These are phyloP conservation scores for Alviniconcha strummeri DNA, from an alignment of 2,888 invertebrate genomes.

Conservation along the genomic window DNA sequence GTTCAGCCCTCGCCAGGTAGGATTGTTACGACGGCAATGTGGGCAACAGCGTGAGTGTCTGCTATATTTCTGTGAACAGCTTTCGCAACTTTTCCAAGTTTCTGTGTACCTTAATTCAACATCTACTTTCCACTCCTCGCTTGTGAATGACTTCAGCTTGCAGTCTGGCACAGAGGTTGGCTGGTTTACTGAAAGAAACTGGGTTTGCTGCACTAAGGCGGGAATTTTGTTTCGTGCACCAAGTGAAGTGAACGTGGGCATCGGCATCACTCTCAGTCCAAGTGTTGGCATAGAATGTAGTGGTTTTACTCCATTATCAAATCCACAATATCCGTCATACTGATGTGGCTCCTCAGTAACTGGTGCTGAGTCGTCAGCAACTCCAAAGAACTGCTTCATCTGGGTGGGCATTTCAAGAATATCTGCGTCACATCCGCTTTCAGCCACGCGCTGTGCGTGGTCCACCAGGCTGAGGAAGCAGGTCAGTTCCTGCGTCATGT, in stretches of 20 bases:
- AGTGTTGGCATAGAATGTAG: too few relatives aligned
- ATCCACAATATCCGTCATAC: background rate
- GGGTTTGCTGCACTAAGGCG: too few relatives aligned
- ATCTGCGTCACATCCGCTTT: background rate
- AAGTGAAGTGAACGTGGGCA: too few relatives aligned
- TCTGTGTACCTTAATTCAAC: background rate
- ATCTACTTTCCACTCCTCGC: too few relatives aligned
- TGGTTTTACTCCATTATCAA: background rate
- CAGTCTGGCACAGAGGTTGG: too few relatives aligned
- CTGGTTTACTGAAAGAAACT: too few relatives aligned
- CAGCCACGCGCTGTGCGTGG: background rate
- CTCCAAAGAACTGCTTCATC: background rate
- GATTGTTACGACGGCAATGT: background rate
- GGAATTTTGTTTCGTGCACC: too few relatives aligned
- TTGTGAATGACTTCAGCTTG: too few relatives aligned
- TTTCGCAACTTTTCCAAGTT: background rate
- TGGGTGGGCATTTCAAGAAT: background rate
- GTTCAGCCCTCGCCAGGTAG: too few relatives aligned
- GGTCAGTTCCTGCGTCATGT: background rate
- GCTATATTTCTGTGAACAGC: background rate
- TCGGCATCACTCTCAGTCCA: too few relatives aligned
- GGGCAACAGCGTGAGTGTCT: background rate
- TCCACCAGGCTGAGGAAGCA: background rate
- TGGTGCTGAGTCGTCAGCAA: background rate
- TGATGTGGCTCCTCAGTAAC: too few relatives aligned